These are phyloP conservation scores for Amphibalanus amphitrite DNA, from an alignment of 1,140 invertebrate genomes.

Conservation along the genomic window DNA sequence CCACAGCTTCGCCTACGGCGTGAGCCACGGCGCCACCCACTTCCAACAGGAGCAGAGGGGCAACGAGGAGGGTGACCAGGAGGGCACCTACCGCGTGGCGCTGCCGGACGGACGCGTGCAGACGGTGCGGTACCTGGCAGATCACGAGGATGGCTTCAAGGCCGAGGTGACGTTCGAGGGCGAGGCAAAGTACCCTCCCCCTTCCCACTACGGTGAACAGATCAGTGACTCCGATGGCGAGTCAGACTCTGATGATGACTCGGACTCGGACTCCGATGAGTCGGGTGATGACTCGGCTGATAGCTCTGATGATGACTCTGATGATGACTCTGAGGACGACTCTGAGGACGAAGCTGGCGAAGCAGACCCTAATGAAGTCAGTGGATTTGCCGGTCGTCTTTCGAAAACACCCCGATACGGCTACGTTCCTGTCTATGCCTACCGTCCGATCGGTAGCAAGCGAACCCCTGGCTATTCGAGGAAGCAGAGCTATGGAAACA, in stretches of 20 bases:
- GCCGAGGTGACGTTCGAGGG: conserved; percentile 20
- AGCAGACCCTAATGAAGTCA: background rate
- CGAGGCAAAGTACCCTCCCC: conserved; percentile 14
- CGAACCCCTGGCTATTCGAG: no score
- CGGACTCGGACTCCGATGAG: no score
- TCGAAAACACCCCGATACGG: background rate
- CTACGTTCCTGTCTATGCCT: background rate
- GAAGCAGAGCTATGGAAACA: no score
- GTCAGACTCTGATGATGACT: background rate
- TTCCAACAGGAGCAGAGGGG: conserved; percentile 19
- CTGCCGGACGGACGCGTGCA: conserved; percentile 22
- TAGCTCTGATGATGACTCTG: no score
- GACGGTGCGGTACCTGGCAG: conserved; percentile 21
- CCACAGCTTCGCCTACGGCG: conserved; percentile 21
- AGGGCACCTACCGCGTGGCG: conserved; percentile 20
- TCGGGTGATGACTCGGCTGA: no score
- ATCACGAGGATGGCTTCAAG: conserved; percentile 19
- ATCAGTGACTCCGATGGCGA: background rate
- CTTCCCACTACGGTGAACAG: background rate
- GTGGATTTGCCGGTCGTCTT: background rate
- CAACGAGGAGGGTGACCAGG: conserved; percentile 19
- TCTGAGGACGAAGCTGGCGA: background rate
- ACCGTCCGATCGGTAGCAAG: background rate
- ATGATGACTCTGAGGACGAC: background rate
- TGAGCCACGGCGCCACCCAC: conserved; percentile 19